Evolutionary conservation across 2,797 vertebrate genomes (phyloP).

Genomic region (Gambusia yucatana): DNA sequence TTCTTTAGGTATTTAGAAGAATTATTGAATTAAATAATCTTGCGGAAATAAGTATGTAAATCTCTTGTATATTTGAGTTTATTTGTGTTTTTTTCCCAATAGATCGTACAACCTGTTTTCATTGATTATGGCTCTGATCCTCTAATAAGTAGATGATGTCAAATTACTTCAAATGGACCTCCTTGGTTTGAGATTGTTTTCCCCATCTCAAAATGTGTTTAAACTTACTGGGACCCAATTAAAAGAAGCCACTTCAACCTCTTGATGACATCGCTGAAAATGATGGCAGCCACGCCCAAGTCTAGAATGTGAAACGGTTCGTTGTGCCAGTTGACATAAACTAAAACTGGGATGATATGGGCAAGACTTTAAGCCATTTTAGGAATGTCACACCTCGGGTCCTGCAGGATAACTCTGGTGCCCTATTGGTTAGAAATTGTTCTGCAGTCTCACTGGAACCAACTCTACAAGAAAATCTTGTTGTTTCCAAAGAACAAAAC

Average conservation of each 20-base stretch:
- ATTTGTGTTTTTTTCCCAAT: background rate
- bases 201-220: background rate
- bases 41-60: background rate
- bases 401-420: background rate
- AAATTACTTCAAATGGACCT: background rate
- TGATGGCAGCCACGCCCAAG: background rate
- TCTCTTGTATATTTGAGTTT: background rate
- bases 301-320: slow-evolving; percentile 25
- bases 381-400: background rate
- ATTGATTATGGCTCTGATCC: background rate
- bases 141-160: background rate
- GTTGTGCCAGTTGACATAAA: slow-evolving; percentile 3
- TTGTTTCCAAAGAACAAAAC: background rate
- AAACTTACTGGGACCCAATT: background rate
- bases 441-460: slow-evolving; percentile 17
- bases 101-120: background rate
- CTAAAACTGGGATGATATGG: background rate
- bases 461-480: slow-evolving; percentile 34
- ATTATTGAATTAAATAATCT: background rate
- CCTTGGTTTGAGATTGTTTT: background rate
- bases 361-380: background rate
- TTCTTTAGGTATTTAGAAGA: background rate
- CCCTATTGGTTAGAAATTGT: slow-evolving; percentile 1
- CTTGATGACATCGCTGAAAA: background rate
- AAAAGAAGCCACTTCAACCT: background rate